A percentile compares a stretch with the other conserved stretches of the same genome.
phyloP scores from a whole-genome alignment of 1,140 invertebrate genomes.

The Anastrepha ludens region DNA sequence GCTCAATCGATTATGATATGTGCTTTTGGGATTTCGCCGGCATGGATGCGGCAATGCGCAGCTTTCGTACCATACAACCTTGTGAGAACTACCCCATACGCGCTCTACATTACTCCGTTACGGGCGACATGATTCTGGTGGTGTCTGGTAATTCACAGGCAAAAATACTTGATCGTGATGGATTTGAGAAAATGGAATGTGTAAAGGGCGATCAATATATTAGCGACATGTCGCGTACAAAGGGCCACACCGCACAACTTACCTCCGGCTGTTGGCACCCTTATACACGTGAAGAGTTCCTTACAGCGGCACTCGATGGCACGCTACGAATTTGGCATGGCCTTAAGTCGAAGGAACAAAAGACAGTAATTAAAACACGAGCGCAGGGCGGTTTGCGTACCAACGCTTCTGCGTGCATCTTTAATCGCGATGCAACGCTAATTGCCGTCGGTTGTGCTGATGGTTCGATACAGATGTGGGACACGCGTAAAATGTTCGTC shows the following conservation, averaged over 20 bases:
- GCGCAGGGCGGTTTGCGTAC: constrained; percentile 92
- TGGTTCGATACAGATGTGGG: constrained; percentile 99
- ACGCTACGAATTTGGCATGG: constrained; percentile 94
- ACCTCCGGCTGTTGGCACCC: constrained; percentile 97
- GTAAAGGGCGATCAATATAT: constrained; percentile 98
- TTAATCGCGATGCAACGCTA: constrained; percentile 90
- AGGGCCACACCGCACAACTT: constrained; percentile 95
- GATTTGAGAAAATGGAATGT: constrained; percentile 96
- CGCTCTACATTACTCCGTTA: constrained; percentile 91
- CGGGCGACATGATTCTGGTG: constrained; percentile 95
- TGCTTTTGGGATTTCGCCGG: constrained; percentile 99
- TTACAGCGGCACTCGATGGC: constrained; percentile 95
- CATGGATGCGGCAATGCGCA: constrained; percentile 93
- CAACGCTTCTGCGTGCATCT: constrained; percentile 88
- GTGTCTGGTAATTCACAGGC: constrained; percentile 94
- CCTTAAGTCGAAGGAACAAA: constrained; percentile 82
- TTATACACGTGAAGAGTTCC: constrained; percentile 91
- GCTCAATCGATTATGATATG: constrained; percentile 96
- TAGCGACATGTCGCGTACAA: constrained; percentile 93
- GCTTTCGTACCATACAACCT: constrained; percentile 93
- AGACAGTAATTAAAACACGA: constrained; percentile 92
- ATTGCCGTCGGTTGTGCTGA: constrained; percentile 95
- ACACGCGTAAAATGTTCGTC: constrained; percentile 88
- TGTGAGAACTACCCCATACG: constrained; percentile 97
- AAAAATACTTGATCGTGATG: constrained; percentile 96